Conservation (phyloP, 2,888 invertebrate species). For the Netelia melanura region DNA sequence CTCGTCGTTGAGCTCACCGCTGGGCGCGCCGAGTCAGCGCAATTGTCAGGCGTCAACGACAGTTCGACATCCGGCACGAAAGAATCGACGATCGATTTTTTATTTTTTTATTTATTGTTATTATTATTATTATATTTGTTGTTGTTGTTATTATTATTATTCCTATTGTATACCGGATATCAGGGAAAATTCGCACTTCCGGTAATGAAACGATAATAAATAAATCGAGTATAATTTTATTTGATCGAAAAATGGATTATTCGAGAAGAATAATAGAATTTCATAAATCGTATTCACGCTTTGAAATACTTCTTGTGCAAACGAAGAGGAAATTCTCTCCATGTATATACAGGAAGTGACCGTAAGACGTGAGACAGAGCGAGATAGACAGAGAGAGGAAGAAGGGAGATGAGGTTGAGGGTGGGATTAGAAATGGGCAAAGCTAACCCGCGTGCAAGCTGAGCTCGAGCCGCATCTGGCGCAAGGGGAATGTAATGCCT, state of each 20-base stretch:
- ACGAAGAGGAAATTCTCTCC: no score
- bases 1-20: slow-evolving; percentile 36
- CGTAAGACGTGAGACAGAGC: slow-evolving; percentile 21
- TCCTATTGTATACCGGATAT: slow-evolving; percentile 13
- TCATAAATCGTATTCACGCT: no score
- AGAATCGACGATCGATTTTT: slow-evolving; percentile 34
- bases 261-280: background rate
- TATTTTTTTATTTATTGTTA: slow-evolving; percentile 7
- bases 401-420: background rate
- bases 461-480: slow-evolving; percentile 76
- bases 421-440: slow-evolving; percentile 74
- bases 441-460: slow-evolving; percentile 54
- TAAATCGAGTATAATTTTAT: background rate
- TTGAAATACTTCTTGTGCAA: no score
- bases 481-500: slow-evolving; percentile 75
- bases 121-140: background rate
- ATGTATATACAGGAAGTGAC: background rate
- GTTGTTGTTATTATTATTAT: background rate
- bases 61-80: slow-evolving; percentile 14
- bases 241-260: background rate
- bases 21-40: slow-evolving; percentile 39
- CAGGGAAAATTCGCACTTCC: background rate
- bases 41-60: slow-evolving; percentile 49
- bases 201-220: background rate
- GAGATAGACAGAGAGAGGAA: no score